phyloP scores from a whole-genome alignment of 1,140 invertebrate species.

The Colletes latitarsis region DNA sequence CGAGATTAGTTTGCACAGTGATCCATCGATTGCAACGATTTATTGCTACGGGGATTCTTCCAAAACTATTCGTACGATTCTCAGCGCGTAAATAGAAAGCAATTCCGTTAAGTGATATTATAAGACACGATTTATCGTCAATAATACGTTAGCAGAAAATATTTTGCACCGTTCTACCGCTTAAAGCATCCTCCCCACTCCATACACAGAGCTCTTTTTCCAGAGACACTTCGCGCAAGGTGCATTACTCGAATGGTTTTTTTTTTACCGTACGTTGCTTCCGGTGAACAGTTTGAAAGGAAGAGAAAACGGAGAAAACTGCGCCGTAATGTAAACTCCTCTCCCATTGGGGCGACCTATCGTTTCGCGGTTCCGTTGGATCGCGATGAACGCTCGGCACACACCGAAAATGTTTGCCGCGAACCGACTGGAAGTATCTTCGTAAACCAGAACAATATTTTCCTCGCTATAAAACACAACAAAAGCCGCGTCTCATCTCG shows the following conservation, averaged over 20 bases:
- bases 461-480: neutral
- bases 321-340: neutral
- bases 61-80: too few species aligned
- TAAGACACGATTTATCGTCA: too few species aligned
- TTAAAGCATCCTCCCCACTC: neutral
- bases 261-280: neutral
- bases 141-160: too few species aligned
- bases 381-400: neutral
- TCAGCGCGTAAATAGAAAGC: too few species aligned
- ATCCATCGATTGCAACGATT: too few species aligned
- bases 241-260: conserved; percentile 1
- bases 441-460: neutral
- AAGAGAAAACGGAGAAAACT: neutral
- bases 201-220: neutral
- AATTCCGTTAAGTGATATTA: too few species aligned
- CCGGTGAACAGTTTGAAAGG: neutral
- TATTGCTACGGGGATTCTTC: too few species aligned
- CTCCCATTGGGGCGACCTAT: conserved; percentile 12
- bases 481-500: conserved; percentile 3
- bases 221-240: neutral
- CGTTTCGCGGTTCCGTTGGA: conserved; percentile 17
- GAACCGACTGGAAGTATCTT: neutral
- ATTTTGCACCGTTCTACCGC: neutral
- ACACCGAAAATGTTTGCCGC: conserved; percentile 6
- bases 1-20: too few species aligned